Base-by-base conservation (phyloP, 2,113 vertebrate species). In the Etheostoma spectabile region DNA sequence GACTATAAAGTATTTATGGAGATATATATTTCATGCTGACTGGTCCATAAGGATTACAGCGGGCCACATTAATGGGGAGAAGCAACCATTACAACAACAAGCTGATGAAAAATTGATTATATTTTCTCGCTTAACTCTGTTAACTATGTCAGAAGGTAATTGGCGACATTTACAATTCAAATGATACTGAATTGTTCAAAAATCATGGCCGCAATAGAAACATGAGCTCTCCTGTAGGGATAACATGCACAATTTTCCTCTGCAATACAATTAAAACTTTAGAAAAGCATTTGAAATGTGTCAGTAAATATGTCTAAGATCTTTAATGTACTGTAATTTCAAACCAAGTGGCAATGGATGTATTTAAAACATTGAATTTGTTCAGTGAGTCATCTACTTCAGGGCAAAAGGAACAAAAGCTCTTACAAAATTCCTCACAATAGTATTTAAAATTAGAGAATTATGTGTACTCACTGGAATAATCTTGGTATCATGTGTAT, bases 21-120 rank as follows among this genome's bases (percentile, higher is more conserved):
- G 93, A 96, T 93, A 51, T 95, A 78, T 94, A 96, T 94, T 96
- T 96, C 94, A 96, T 94, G 92, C 90, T 93, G 95, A 87, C 91
- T 95, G 93, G 94, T 93, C 91, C 85, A 92, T 93, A 93, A 95
- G 89, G 93, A 94, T 92, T 94, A 85, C 82, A 93, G 87, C 80
- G 90, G 94, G 77, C 95, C 88, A 94, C 91, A 94, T 96, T 94
- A 96, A 95, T 86, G 89, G 84, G 90, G 82, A 94, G 86, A 95
- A 86, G 94, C 91, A 94, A 82, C 89, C 86, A 91, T 95, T 95
- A 95, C 87, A 94, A 94, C 92, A 96, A 94, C 3, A 21, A 94
- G 88, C 86, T 75, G 85, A 95, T 90, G 79, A 96, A 96, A 96
- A 91, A 93, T 92, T 91, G 10, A 95, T 93, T 55, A 87, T 81